Percentiles rank a stretch among this genome's conserved stretches.
Conservation (phyloP, 2,113 vertebrate species). For the Rostratula benghalensis region DNA sequence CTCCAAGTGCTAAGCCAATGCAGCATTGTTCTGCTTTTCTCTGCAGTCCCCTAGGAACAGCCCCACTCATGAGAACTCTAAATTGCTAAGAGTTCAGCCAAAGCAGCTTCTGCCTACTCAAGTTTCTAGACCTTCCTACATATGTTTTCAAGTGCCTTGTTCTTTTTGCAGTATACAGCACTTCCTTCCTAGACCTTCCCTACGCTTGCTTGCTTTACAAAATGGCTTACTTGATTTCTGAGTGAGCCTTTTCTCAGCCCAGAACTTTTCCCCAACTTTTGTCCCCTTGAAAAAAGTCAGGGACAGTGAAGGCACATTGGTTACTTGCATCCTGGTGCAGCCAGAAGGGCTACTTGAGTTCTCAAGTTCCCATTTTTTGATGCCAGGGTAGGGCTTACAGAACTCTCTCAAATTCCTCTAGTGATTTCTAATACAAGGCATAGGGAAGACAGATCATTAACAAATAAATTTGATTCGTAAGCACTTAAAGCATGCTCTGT, state of each 20-base stretch:
- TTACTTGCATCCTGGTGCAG: not conserved
- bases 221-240: not conserved
- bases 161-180: not conserved
- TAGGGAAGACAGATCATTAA: not conserved
- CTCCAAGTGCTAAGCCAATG: not conserved
- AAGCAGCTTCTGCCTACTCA: constrained; percentile 52
- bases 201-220: not conserved
- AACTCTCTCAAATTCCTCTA: not conserved
- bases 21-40: constrained; percentile 15
- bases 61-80: constrained; percentile 10
- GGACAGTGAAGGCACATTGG: not conserved
- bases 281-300: not conserved
- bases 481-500: not conserved
- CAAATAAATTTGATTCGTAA: not conserved
- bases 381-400: not conserved
- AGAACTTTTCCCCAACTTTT: not conserved
- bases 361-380: not conserved
- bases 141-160: not conserved
- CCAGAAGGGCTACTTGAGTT: not conserved
- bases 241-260: not conserved
- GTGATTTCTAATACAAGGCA: not conserved
- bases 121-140: constrained; percentile 36
- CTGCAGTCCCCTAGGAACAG: not conserved
- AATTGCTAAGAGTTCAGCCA: constrained; percentile 40
- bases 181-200: not conserved